These are phyloP conservation scores for Catharus bicknelli DNA, from an alignment of 2,113 vertebrate genomes.

Conservation along the genomic window DNA sequence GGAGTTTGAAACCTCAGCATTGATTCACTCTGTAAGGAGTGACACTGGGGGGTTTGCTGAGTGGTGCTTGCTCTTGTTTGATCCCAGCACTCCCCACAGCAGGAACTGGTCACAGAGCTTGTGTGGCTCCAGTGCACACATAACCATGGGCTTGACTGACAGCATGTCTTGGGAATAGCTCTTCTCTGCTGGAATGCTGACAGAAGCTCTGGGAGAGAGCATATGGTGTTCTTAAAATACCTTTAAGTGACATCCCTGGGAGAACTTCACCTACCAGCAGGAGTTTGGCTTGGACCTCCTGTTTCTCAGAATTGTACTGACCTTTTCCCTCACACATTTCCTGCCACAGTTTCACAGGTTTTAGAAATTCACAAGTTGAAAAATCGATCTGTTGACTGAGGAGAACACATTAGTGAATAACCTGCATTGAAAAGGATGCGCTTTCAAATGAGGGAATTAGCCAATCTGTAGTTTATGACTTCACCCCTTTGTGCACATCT, in stretches of 20 bases:
- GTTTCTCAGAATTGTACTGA: constrained; percentile 15
- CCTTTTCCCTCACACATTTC: constrained; percentile 21
- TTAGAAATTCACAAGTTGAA: constrained; percentile 37
- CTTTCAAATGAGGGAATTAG: background rate
- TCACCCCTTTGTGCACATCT: background rate
- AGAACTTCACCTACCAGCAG: constrained; percentile 40
- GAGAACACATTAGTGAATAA: constrained; percentile 8
- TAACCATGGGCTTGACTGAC: background rate
- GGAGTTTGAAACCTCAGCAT: background rate
- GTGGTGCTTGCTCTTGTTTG: background rate
- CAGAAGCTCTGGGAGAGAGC: constrained; percentile 16
- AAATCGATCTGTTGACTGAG: constrained; percentile 24
- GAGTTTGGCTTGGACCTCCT: constrained; percentile 20
- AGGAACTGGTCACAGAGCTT: background rate
- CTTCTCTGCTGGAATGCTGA: background rate
- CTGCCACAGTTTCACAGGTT: constrained; percentile 21
- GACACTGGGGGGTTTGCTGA: background rate
- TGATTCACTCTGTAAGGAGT: background rate
- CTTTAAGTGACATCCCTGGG: constrained; percentile 8
- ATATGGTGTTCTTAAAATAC: constrained; percentile 61
- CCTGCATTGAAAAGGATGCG: background rate
- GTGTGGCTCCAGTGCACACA: background rate
- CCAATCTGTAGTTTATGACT: background rate
- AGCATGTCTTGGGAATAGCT: background rate
- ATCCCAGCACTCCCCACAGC: background rate